Evolutionary conservation across 2,888 invertebrate species (phyloP), one percentile per base, ranked within the genome.

Genomic region (Laspeyria flexula): DNA sequence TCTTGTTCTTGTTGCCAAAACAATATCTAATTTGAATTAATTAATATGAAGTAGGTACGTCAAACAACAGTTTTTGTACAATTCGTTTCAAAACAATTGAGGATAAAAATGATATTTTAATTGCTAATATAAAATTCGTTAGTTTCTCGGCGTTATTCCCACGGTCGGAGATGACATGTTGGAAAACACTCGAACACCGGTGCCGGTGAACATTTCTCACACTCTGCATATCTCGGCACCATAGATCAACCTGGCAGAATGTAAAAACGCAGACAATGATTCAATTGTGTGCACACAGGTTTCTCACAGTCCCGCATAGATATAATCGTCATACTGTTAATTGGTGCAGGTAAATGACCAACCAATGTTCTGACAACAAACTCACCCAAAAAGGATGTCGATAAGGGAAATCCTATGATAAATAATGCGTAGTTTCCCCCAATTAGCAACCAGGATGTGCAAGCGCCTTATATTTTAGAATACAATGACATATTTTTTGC

Each of bases 171-270:
- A 92, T 88, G 91, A 86, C 88, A 90, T 84, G 86, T 83, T 78
- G 82, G 86, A 83, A 86, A 86, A 87, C 85, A 81, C 80, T 43
- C 44, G 55, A 64, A 44, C 59, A 55, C 47, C 80, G 76, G 76
- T 81, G 74, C 69, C 68, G 74, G 68, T 75, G 73, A 68, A 75
- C 73, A 70, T 88, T 65, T 91, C 91, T 85, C 92, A 91, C 91
- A 90, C 90, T 91, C 90, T 91, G 91, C 91, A 91, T 91, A 92
- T 92, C 90, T 90, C 77, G 81, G 75, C 84, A 73, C 85, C 90
- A 90, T 92, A 91, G 87, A 91, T 91, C 91, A 90, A 90, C 81
- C 79, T 77, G 83, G 83, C 77, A 82, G 83, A 86, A 85, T 83
- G 80, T 84, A 87, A 91, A 89, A 88, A 90, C 84, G 80, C 75